phyloP scores from a whole-genome alignment of 2,888 invertebrate species.

The Formica aserva region DNA sequence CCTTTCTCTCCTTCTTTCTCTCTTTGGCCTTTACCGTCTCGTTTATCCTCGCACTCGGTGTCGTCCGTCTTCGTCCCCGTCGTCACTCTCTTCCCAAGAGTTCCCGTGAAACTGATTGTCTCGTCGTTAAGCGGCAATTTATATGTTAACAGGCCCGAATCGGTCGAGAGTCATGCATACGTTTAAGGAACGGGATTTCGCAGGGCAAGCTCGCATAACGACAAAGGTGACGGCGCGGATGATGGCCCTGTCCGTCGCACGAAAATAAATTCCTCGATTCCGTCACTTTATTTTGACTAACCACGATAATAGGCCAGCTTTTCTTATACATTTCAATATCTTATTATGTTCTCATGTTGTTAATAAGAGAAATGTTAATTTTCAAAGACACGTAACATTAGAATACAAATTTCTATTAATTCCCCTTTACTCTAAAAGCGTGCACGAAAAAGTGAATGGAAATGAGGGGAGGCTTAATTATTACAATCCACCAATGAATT shows the following conservation, averaged over 20 bases:
- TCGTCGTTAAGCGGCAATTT: constrained; percentile 83
- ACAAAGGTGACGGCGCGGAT: constrained; percentile 13
- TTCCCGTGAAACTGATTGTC: constrained; percentile 78
- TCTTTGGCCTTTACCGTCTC: constrained; percentile 6
- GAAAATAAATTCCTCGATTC: constrained; percentile 22
- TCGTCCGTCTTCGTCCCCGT: constrained; percentile 50
- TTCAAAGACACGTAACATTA: not conserved
- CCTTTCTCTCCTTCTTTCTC: constrained; percentile 5
- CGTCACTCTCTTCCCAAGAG: constrained; percentile 64
- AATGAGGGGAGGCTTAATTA: not conserved
- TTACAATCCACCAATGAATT: constrained; percentile 1
- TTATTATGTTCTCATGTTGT: not conserved
- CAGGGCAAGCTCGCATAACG: constrained; percentile 11
- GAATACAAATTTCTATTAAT: not conserved
- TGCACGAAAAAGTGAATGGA: not conserved
- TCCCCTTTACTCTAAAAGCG: not conserved
- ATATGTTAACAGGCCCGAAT: constrained; percentile 84
- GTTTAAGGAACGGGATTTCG: constrained; percentile 72
- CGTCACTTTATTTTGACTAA: not conserved
- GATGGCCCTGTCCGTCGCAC: constrained; percentile 10
- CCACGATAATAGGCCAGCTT: not conserved
- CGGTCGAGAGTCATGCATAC: constrained; percentile 83
- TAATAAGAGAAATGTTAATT: not conserved
- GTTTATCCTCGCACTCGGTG: constrained; percentile 45
- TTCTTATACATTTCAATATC: not conserved